These are phyloP conservation scores for Mycalesis mineus DNA, from an alignment of 2,888 invertebrate species.

Conservation along the genomic window DNA sequence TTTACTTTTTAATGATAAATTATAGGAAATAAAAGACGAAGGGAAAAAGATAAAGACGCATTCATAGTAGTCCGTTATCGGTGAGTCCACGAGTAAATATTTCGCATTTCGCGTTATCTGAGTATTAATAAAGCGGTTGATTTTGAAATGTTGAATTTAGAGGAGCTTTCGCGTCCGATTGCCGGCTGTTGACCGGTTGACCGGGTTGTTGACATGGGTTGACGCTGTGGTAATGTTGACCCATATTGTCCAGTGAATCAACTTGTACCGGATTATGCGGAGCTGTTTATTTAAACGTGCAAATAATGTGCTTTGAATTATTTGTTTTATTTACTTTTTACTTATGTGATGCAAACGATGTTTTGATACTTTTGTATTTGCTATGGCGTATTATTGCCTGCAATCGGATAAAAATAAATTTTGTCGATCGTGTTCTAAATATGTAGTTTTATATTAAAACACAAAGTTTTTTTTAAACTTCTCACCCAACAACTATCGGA, in stretches of 20 bases:
- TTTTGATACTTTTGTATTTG: too few species aligned
- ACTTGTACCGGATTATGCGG: constrained; percentile 14
- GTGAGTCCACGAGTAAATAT: constrained; percentile 67
- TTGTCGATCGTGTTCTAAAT: too few species aligned
- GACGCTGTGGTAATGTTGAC: constrained; percentile 28
- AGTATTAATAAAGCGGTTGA: constrained; percentile 55
- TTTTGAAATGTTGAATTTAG: constrained; percentile 68
- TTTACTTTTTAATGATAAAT: constrained; percentile 21
- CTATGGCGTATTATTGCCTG: too few species aligned
- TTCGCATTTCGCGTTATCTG: constrained; percentile 67
- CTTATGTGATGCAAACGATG: too few species aligned
- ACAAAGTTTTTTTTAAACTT: too few species aligned
- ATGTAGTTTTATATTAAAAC: too few species aligned
- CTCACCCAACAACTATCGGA: too few species aligned
- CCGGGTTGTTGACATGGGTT: constrained; percentile 17
- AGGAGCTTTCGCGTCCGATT: constrained; percentile 44
- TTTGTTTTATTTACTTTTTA: background rate
- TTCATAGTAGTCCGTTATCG: constrained; percentile 69
- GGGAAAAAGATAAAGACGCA: constrained; percentile 65
- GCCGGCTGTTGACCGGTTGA: constrained; percentile 40
- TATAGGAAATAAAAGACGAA: constrained; percentile 42
- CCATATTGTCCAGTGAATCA: constrained; percentile 39
- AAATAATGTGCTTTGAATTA: constrained; percentile 1
- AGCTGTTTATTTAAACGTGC: constrained; percentile 18
- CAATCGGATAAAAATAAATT: too few species aligned